Conservation (phyloP, 2,888 invertebrate genomes). For the Glaucopsyche alexis region DNA sequence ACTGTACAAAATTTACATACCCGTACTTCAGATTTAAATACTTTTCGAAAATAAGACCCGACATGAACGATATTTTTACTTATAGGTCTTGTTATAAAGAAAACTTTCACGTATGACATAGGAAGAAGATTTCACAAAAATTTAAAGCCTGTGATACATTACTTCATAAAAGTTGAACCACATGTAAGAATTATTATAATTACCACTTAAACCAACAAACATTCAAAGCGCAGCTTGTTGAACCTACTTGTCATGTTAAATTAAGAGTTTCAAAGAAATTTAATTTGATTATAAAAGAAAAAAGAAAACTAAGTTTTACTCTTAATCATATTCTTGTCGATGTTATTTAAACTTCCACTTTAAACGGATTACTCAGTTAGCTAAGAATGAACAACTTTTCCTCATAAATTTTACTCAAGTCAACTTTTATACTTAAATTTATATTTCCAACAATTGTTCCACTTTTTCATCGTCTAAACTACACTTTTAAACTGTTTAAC, state of each 20-base stretch:
- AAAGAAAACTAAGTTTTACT: background rate
- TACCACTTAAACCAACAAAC: too few species aligned
- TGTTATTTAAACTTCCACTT: background rate
- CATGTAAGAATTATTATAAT: too few species aligned
- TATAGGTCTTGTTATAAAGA: too few species aligned
- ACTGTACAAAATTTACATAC: too few species aligned
- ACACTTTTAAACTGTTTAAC: slow-evolving; percentile 5
- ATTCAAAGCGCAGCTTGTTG: background rate
- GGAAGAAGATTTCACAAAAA: too few species aligned
- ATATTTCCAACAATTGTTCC: background rate
- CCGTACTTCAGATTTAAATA: too few species aligned
- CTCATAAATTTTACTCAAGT: background rate
- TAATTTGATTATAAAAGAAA: background rate
- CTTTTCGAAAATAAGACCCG: too few species aligned
- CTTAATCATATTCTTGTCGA: slow-evolving; percentile 4
- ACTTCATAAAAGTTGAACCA: too few species aligned
- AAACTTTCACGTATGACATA: too few species aligned
- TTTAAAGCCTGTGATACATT: too few species aligned
- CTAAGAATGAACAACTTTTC: background rate
- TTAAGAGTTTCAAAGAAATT: background rate
- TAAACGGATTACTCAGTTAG: background rate
- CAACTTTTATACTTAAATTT: background rate
- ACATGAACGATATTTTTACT: too few species aligned
- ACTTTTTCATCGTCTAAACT: slow-evolving; percentile 12
- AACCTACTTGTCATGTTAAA: background rate